phyloP scores from a whole-genome alignment of 2,888 invertebrate genomes.

The Cinara cedri region DNA sequence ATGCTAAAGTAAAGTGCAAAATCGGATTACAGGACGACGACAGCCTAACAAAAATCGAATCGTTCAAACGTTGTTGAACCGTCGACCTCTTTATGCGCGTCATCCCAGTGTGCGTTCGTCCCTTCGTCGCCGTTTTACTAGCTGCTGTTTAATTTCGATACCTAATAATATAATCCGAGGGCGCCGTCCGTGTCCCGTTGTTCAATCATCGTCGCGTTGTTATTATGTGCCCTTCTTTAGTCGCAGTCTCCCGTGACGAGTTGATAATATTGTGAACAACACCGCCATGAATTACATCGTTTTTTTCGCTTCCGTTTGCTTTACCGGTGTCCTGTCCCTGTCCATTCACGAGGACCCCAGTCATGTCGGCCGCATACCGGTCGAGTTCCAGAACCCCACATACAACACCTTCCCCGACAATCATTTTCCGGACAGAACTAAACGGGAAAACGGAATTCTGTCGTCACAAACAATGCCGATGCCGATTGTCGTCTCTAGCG shows the following conservation, averaged over 20 bases:
- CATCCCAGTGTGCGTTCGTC: no score
- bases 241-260: neutral
- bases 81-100: neutral
- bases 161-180: no score
- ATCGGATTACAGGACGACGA: neutral
- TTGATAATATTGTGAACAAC: conserved; percentile 4
- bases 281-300: neutral
- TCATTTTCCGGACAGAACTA: neutral
- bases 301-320: neutral
- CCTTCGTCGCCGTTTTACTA: neutral
- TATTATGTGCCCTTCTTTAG: conserved; percentile 22
- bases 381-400: neutral
- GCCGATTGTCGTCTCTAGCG: neutral
- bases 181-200: no score
- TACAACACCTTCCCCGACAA: neutral
- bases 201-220: neutral
- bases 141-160: neutral
- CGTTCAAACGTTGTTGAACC: neutral
- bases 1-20: neutral
- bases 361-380: neutral
- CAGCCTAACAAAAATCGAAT: neutral
- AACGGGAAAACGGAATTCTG: neutral
- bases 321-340: neutral
- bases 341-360: conserved; percentile 23
- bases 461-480: neutral